Base-by-base conservation (phyloP, 2,797 vertebrate species). In the Rhyacichthys aspro region DNA sequence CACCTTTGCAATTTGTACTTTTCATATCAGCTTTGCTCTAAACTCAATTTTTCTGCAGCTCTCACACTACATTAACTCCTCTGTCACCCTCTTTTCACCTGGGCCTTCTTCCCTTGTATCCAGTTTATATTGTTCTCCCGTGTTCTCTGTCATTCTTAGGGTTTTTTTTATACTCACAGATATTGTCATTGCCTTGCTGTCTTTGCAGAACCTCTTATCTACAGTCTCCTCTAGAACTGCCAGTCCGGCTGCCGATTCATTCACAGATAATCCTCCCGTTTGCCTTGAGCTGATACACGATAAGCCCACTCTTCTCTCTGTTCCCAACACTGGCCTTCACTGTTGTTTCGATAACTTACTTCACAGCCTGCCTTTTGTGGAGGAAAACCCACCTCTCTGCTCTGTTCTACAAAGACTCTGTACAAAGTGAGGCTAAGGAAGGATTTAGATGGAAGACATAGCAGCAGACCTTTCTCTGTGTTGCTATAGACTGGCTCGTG, bases 191-290 rank as follows among this genome's bases (percentile, higher is more conserved):
- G 44, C 58, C 46, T 70, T 28, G 43, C 68, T 55, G 70, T 78
- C 75, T 83, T 72, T 78, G 78, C 62, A 71, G 67, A 82, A 76
- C 77, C 75, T 76, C 76, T 89, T 88, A 89, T 90, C 86, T 85
- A 61, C 67, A 67, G 65, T 86, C 77, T 82, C 73, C 81, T 83
- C 70, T 75, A 70, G 83, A 70, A 39, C 80, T 44, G 61, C 80
- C 77, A 74, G 86, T 78, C 75, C 63, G 62, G 71, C 79, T 77
- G 77, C 72, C 82, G 85, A 88, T 89, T 74, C 73, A 43, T 89
- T 74, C 73, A 46, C 73, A 78, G 86, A 87, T 89, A 87, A 86
- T 86, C 88, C 86, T 72, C 66, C 62, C 32, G 74, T 67, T 85
- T 78, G 75, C 83, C 9, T 68, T 63, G 74, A 81, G 86, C 82